Evolutionary conservation across 2,797 vertebrate genomes (phyloP).

Genomic region (Diplodus sargus): DNA sequence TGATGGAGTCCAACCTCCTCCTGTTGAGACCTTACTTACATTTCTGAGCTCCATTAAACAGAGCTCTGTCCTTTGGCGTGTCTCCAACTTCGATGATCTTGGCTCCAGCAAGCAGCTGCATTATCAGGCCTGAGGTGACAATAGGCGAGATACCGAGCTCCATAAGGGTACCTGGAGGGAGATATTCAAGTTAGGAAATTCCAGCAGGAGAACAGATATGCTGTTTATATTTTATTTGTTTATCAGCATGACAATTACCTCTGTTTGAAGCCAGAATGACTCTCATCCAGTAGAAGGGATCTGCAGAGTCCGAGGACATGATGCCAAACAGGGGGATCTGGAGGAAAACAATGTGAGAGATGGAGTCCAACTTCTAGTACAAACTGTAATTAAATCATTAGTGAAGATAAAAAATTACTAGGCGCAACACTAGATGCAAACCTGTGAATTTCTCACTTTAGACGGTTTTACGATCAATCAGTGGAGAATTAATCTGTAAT

Average conservation of each 20-base stretch:
- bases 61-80: constrained; percentile 97
- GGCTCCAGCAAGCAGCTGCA: constrained; percentile 98
- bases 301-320: constrained; percentile 99
- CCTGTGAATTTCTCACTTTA: background rate
- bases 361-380: background rate
- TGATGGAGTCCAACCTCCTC: background rate
- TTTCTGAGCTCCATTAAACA: constrained; percentile 99
- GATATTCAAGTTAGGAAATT: constrained; percentile 31
- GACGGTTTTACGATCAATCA: background rate
- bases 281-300: constrained; percentile 99
- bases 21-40: constrained; percentile 78
- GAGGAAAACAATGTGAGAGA: constrained; percentile 11
- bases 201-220: background rate
- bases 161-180: constrained; percentile 93
- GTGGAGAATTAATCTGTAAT: background rate
- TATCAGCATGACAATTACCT: constrained; percentile 82
- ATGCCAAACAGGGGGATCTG: constrained; percentile 99
- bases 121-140: constrained; percentile 98
- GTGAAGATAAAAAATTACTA: background rate
- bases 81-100: constrained; percentile 99
- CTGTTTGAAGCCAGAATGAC: constrained; percentile 98
- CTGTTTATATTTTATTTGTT: background rate
- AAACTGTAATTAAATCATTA: background rate
- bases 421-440: background rate
- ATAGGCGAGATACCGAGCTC: constrained; percentile 98